Evolutionary conservation across 2,113 vertebrate species (phyloP), one percentile per base, ranked within the genome.

Genomic region (Catagonus wagneri): DNA sequence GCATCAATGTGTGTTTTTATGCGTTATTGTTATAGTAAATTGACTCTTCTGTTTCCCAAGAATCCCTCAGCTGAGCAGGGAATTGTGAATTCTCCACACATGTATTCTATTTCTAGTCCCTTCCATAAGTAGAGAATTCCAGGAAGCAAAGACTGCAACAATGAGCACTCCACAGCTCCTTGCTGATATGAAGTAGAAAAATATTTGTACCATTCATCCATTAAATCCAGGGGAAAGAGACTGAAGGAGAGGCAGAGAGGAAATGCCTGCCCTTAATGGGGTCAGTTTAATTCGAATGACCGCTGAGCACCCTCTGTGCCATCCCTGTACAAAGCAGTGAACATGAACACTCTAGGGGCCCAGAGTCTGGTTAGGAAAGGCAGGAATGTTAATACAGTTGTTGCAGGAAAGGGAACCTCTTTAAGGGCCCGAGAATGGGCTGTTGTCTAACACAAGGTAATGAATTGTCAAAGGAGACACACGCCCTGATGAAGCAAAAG

Each of bases 81-180:
- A 66, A 80, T 63, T 69, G 15, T 74, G 87, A 96, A 7, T 63
- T 92, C 56, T 93, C 93, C 7, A 27, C 23, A 83, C 60, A 34
- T 2, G 6, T 39, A 39, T 44, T 15, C 63, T 44, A 8, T 39
- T 52, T 90, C 22, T 87, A 58, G 58, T 56, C 32, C 36, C n/a
- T 96, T 76, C 22, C 8, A 5, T n/a, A 44, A 83, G 92, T 27
- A 80, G 78, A 76, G 83, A 84, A 94, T n/a, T 72, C 36, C 23
- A 4, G 25, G 89, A 93, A 80, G 39, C 44, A 85, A 81, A 93
- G 72, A 56, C 86, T 16, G 2, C 63, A 32, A 32, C 54, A 56
- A 20, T 91, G 36, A 50, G 15, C 32, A 39, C 6, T 36, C 9
- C 20, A 61, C 4, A 75, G 44, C 65, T 74, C 36, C 29, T 97